Evolutionary conservation across 1,140 invertebrate species (phyloP).

Genomic region (Chrysomallon squamiferum): DNA sequence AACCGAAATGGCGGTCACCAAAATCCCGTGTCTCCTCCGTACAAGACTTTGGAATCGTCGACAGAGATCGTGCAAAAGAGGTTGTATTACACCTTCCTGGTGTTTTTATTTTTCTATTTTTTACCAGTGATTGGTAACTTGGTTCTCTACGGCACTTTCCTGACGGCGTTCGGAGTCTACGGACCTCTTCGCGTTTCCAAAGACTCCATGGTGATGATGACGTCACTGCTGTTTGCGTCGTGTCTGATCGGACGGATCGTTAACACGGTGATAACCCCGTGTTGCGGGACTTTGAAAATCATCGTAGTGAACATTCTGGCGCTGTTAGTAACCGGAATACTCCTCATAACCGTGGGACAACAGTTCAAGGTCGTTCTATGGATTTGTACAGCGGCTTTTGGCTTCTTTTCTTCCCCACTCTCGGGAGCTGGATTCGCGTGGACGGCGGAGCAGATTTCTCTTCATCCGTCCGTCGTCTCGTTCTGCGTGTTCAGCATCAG

Average conservation of each 20-base stretch:
- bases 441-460: neutral
- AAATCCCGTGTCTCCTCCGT: neutral
- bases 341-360: neutral
- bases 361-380: neutral
- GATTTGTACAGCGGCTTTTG: neutral
- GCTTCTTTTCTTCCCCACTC: neutral
- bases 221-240: neutral
- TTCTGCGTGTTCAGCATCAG: neutral
- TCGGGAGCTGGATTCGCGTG: neutral
- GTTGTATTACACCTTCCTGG: neutral
- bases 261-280: neutral
- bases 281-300: neutral
- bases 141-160: neutral
- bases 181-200: neutral
- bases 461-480: neutral
- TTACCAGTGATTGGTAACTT: neutral
- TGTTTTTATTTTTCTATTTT: neutral
- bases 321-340: neutral
- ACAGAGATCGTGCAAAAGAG: neutral
- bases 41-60: neutral
- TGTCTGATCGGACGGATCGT: neutral
- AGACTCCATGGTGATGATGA: slow-evolving; percentile 2
- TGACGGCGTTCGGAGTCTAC: neutral
- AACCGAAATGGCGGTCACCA: neutral
- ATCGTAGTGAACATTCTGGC: neutral